Evolutionary conservation across 2,888 invertebrate genomes (phyloP).

Genomic region (Parelbella ahira): DNA sequence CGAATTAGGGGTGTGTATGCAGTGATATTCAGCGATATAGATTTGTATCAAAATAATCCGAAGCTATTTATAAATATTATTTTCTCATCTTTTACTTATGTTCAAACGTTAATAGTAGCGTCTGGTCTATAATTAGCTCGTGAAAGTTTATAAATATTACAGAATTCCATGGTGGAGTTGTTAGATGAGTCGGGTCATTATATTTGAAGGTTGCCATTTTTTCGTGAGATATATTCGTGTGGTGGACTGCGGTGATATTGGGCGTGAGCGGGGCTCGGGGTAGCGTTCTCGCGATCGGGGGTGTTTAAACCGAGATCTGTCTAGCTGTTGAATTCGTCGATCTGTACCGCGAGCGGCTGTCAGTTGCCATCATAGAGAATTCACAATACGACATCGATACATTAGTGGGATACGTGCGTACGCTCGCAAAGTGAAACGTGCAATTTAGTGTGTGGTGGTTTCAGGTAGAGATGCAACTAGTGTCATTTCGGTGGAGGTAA

Average conservation of each 20-base stretch:
- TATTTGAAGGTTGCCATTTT: constrained; percentile 77
- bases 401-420: too few relatives aligned
- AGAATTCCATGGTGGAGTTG: constrained; percentile 68
- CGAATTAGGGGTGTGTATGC: constrained; percentile 78
- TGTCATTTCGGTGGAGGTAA: constrained; percentile 77
- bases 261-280: constrained; percentile 53
- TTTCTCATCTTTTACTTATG: constrained; percentile 80
- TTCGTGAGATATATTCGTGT: constrained; percentile 66
- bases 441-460: constrained; percentile 50
- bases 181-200: constrained; percentile 62
- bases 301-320: constrained; percentile 3
- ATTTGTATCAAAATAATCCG: constrained; percentile 80
- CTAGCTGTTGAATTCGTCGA: too few relatives aligned
- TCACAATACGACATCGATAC: constrained; percentile 19
- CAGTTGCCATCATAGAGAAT: constrained; percentile 12
- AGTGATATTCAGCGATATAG: constrained; percentile 73
- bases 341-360: constrained; percentile 30
- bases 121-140: constrained; percentile 78
- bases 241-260: constrained; percentile 47
- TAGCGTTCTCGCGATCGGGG: constrained; percentile 5
- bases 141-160: constrained; percentile 80
- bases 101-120: constrained; percentile 80
- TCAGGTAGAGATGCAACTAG: constrained; percentile 72
- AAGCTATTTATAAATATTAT: constrained; percentile 82
- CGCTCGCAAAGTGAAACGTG: too few relatives aligned